A percentile compares a stretch with the other conserved stretches of the same genome.
phyloP scores from a whole-genome alignment of 2,113 vertebrate species.

The Taxidea taxus region DNA sequence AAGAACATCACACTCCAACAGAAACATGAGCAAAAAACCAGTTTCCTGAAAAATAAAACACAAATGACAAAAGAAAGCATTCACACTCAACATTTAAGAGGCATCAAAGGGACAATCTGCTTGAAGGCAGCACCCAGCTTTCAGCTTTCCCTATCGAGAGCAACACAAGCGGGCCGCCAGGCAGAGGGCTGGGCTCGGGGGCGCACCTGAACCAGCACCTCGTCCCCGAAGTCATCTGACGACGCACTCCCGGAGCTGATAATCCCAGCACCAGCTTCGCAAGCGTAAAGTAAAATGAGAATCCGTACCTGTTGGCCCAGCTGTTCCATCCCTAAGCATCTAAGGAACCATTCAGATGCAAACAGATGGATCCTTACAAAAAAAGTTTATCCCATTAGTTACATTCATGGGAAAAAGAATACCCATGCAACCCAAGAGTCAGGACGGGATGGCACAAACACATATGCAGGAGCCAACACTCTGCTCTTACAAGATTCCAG shows the following conservation, averaged over 20 bases:
- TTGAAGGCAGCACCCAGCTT: not conserved
- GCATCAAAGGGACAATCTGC: not conserved
- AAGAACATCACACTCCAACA: not conserved
- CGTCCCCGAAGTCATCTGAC: not conserved
- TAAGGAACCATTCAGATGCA: not conserved
- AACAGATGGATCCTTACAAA: not conserved
- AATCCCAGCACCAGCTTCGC: no score
- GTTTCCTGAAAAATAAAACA: not conserved
- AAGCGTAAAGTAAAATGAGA: not conserved
- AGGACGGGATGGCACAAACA: not conserved
- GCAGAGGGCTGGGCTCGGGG: rapidly evolving
- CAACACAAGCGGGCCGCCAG: no score
- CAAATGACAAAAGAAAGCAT: no score
- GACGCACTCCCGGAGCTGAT: not conserved
- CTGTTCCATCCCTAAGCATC: not conserved
- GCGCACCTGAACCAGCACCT: rapidly evolving
- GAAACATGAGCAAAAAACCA: not conserved
- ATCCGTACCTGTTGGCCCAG: not conserved
- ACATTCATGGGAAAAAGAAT: not conserved
- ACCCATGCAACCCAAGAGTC: not conserved
- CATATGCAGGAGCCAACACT: not conserved
- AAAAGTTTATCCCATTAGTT: not conserved
- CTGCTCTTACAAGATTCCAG: not conserved
- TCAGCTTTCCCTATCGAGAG: not conserved
- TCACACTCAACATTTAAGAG: not conserved